Conservation (phyloP, 2,797 vertebrate species). For the Merluccius polli region DNA sequence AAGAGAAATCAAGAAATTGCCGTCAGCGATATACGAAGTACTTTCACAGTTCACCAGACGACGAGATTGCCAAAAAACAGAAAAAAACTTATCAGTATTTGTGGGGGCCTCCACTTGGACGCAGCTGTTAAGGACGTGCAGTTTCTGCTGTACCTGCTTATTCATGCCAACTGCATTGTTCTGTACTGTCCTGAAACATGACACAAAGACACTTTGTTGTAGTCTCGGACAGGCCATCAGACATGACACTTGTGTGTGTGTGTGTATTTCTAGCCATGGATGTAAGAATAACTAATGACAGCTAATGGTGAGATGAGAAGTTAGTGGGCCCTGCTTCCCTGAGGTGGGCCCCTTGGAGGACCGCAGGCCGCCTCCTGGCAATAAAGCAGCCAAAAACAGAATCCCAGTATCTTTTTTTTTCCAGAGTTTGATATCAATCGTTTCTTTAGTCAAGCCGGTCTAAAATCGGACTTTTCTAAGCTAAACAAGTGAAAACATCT, state of each 20-base stretch:
- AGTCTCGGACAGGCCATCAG: background rate
- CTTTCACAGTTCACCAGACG: background rate
- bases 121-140: background rate
- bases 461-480: too few species aligned
- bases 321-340: background rate
- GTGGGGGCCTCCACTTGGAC: background rate
- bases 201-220: background rate
- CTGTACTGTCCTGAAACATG: background rate
- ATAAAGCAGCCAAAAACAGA: too few species aligned
- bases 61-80: background rate
- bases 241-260: background rate
- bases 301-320: background rate
- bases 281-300: background rate
- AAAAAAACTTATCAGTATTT: too few species aligned
- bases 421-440: too few species aligned
- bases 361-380: too few species aligned
- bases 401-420: too few species aligned
- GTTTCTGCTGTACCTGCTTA: background rate
- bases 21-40: slow-evolving; percentile 20
- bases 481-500: background rate
- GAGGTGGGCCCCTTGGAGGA: background rate
- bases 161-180: background rate
- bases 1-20: slow-evolving; percentile 20
- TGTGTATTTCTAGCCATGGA: background rate
- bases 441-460: too few species aligned